Conservation (phyloP, 2,888 invertebrate species). For the Dasysyrphus albostriatus region DNA sequence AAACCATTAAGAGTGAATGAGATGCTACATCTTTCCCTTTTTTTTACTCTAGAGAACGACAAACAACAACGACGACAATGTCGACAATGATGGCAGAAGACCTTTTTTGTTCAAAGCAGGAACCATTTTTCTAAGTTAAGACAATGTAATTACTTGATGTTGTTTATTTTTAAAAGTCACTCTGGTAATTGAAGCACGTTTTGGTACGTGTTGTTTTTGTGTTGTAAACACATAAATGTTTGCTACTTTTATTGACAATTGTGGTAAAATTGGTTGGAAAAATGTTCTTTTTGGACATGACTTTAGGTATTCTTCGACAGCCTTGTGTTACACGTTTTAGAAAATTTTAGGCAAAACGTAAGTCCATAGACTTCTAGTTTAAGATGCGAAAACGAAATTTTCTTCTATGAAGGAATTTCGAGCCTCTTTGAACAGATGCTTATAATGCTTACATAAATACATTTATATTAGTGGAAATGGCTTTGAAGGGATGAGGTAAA, state of each 20-base stretch:
- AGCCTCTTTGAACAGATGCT: too few relatives aligned
- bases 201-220: slow-evolving; percentile 6
- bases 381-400: not conserved
- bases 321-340: too few relatives aligned
- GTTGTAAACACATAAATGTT: slow-evolving; percentile 8
- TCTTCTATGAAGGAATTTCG: too few relatives aligned
- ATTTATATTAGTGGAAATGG: too few relatives aligned
- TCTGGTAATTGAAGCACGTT: slow-evolving; percentile 31
- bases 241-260: slow-evolving; percentile 10
- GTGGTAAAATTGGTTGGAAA: slow-evolving; percentile 3
- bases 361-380: not conserved
- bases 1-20: slow-evolving; percentile 28
- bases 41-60: not conserved
- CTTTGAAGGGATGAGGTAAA: too few relatives aligned
- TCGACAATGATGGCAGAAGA: not conserved
- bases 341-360: not conserved
- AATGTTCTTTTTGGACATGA: not conserved
- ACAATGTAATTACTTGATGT: slow-evolving; percentile 28
- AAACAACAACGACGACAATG: not conserved
- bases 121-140: slow-evolving; percentile 12
- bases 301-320: not conserved
- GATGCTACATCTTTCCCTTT: slow-evolving; percentile 7
- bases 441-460: too few relatives aligned
- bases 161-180: slow-evolving; percentile 31
- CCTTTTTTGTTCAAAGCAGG: not conserved